Base-by-base conservation (phyloP, 1,140 invertebrate species). In the Yoshiicerus persimilis region DNA sequence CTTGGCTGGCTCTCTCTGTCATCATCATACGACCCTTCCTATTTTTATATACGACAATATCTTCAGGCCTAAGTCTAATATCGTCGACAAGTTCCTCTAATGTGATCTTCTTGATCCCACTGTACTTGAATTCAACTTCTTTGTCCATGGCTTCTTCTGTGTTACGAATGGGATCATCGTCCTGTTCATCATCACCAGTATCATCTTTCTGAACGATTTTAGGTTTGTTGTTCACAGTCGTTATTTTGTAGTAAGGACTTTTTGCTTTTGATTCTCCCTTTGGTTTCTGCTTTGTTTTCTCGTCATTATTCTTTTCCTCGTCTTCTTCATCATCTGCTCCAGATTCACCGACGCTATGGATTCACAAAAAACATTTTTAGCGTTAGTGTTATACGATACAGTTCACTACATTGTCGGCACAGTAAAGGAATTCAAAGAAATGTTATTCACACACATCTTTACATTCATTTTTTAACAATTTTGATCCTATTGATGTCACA, bases 1-100 rank as follows among this genome's bases (percentile, higher is more conserved):
- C 84, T 66, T 56, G 84, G 62, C 84, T 62, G 36, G 84, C 84
- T 27, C 38, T 38, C 23, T 23, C 41, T 0, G 56, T 36, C 20
- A 41, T 34, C 23, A 36, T 38, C 23, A 36, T 38, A 2, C 32
- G 32, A 30, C 47, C 56, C 8, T 38, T 86, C 23, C 38, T 64
- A 32, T 27, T 25, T 20, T 23, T 36, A 16, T 66, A 62, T 2
- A 30, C 30, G 10, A 62, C 84, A 0, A 84, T 25, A 64, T 86
- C 84, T 11, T 23, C 41, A 10, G 47, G 47, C n/a, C 30, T 36
- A 3, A 86, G 27, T 86, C 32, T 86, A 25, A 86, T 66, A 86
- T 86, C 84, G 66, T 86, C 84, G 4, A 86, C 84, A 25, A 86
- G 41, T 2, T 86, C 84, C 32, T 86, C 56, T 30, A 86, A 32